phyloP scores from a whole-genome alignment of 1,140 invertebrate genomes.

The Meloidogyne floridensis region DNA sequence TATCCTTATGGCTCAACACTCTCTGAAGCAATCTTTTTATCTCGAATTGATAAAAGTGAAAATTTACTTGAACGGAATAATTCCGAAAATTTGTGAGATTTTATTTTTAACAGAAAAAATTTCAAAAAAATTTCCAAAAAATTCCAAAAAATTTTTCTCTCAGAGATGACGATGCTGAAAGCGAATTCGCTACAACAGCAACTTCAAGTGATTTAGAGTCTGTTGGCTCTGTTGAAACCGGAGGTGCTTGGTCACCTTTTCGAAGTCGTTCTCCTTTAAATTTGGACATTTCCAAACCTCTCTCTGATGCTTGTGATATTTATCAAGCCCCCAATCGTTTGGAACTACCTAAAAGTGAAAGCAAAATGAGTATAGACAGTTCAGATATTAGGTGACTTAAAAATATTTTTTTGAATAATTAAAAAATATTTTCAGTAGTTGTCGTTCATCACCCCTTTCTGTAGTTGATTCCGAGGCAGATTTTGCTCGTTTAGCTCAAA shows the following conservation, averaged over 20 bases:
- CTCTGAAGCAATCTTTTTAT: slow-evolving; percentile 59
- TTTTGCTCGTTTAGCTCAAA: slow-evolving; percentile 64
- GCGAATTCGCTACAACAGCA: slow-evolving; percentile 23
- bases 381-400: slow-evolving; percentile 39
- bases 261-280: slow-evolving; percentile 27
- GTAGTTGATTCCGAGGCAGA: slow-evolving; percentile 64
- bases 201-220: slow-evolving; percentile 41
- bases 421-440: slow-evolving; percentile 30
- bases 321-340: slow-evolving; percentile 60
- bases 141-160: slow-evolving; percentile 3
- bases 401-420: too few species aligned
- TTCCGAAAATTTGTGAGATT: slow-evolving; percentile 2
- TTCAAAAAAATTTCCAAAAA: background rate
- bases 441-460: slow-evolving; percentile 42
- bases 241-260: slow-evolving; percentile 30
- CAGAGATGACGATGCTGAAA: slow-evolving; percentile 29
- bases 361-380: slow-evolving; percentile 56
- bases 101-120: background rate
- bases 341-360: slow-evolving; percentile 59
- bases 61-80: slow-evolving; percentile 16
- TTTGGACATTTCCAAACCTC: slow-evolving; percentile 49
- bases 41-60: slow-evolving; percentile 27
- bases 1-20: slow-evolving; percentile 66
- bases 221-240: slow-evolving; percentile 19
- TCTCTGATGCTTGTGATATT: slow-evolving; percentile 61